Conservation (phyloP, 2,888 invertebrate species). For the Chelonus formosanus region DNA sequence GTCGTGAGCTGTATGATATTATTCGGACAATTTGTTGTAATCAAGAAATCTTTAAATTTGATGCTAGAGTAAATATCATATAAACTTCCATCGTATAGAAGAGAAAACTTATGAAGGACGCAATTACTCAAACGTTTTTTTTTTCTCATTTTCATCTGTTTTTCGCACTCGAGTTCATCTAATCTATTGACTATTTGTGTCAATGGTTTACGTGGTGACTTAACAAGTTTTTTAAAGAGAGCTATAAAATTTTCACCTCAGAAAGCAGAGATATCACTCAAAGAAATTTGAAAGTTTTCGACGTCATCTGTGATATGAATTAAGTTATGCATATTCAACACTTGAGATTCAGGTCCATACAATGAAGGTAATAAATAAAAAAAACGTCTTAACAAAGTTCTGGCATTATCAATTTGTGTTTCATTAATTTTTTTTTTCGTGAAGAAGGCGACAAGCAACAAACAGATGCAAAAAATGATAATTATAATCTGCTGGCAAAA, state of each 20-base stretch:
- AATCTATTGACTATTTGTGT: constrained; percentile 31
- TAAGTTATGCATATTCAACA: constrained; percentile 29
- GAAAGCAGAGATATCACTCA: constrained; percentile 32
- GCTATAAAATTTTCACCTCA: constrained; percentile 36
- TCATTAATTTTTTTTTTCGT: constrained; percentile 9
- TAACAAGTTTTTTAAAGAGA: constrained; percentile 30
- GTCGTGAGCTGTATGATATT: too few species aligned
- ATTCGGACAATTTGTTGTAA: too few species aligned
- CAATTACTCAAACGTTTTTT: too few species aligned
- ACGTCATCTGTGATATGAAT: constrained; percentile 38
- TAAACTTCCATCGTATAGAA: too few species aligned
- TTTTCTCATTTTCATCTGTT: too few species aligned
- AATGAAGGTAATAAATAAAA: constrained; percentile 12
- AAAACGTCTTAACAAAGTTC: constrained; percentile 3
- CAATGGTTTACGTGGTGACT: constrained; percentile 27
- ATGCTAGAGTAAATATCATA: too few species aligned
- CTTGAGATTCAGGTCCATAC: constrained; percentile 11
- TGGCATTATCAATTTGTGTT: constrained; percentile 5
- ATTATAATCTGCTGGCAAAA: constrained; percentile 14
- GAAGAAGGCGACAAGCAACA: constrained; percentile 23
- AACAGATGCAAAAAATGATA: constrained; percentile 25
- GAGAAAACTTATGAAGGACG: too few species aligned
- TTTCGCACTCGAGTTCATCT: constrained; percentile 11
- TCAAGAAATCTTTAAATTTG: too few species aligned
- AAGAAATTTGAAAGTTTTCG: constrained; percentile 16